Evolutionary conservation across 2,888 invertebrate genomes (phyloP), one percentile per base, ranked within the genome.

Genomic region (Dendrolimus pini): DNA sequence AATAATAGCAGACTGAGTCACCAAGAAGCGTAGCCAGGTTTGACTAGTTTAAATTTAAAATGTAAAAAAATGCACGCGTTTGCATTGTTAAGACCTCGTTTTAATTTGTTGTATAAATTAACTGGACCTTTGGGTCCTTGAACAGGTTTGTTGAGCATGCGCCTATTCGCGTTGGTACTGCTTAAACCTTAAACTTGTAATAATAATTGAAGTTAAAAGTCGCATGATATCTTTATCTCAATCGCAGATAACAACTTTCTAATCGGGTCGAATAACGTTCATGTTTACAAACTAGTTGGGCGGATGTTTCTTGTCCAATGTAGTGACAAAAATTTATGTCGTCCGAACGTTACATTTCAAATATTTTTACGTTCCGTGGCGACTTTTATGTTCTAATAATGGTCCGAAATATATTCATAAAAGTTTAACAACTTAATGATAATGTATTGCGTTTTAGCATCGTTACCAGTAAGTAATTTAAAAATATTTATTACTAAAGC

Each of bases 231-330:
- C 83, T 80, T 70, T 76, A 83, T 84, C 82, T 82, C 68, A 69
- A 83, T 84, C 80, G 67, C 61, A 77, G 83, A 85, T 85, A 85
- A 78, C 78, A 71, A 80, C 82, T 82, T 82, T 83, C 82, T 80
- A 86, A 86, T 85, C 82, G 78, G 83, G 83, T 76, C 86, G 78
- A 78, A 72, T 83, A 85, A 82, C 84, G 82, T 85, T 83, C 73
- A 74, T 73, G 77, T 78, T 78, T 78, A 80, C 80, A 80, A 83
- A 80, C 83, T 80, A 77, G 83, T 83, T 79, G 74, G 73, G 71
- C 81, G 80, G 81, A 82, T 78, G 78, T 80, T 72, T 75, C 75
- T 74, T 68, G 74, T 80, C 71, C 75, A 55, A 13, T 59, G 47
- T 55, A 56, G 54, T 57, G 57, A 59, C 59, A 59, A 82, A 78